A percentile compares a stretch with the other conserved stretches of the same genome.
These are phyloP conservation scores for Drosophila austrosaltans DNA, from an alignment of 2,888 invertebrate species.

Conservation along the genomic window DNA sequence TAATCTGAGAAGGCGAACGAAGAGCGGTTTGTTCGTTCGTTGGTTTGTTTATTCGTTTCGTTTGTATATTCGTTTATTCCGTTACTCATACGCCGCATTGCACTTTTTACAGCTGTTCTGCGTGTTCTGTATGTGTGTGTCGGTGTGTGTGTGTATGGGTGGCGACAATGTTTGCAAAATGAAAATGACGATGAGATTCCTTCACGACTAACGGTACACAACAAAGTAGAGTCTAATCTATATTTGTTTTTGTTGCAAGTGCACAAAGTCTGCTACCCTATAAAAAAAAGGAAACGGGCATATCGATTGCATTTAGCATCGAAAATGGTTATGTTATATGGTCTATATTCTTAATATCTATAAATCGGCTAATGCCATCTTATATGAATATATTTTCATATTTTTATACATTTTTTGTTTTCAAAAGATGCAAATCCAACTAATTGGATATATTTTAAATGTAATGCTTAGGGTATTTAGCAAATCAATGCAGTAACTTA, in stretches of 20 bases:
- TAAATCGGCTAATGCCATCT: too few species aligned
- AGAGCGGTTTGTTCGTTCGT: conserved; percentile 4
- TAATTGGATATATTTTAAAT: not conserved
- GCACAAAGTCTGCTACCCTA: not conserved
- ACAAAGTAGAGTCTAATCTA: conserved; percentile 19
- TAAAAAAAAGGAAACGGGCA: not conserved
- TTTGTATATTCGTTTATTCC: conserved; percentile 19
- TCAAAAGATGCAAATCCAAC: too few species aligned
- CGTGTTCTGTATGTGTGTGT: conserved; percentile 22
- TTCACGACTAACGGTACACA: conserved; percentile 34
- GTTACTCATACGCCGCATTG: conserved; percentile 62
- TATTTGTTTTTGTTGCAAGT: conserved; percentile 16
- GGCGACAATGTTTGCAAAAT: conserved; percentile 43
- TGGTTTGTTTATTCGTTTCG: conserved; percentile 2
- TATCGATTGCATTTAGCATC: not conserved
- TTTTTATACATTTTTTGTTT: too few species aligned
- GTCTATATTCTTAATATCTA: too few species aligned
- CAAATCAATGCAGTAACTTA: not conserved
- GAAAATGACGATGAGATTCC: conserved; percentile 16
- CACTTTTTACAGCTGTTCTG: conserved; percentile 42
- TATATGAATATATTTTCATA: too few species aligned
- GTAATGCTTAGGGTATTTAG: not conserved
- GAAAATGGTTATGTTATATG: too few species aligned
- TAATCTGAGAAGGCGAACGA: not conserved
- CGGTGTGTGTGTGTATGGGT: conserved; percentile 8